Evolutionary conservation across 2,888 invertebrate genomes (phyloP), one percentile per base, ranked within the genome.

Genomic region (Azorinus chamasolen): DNA sequence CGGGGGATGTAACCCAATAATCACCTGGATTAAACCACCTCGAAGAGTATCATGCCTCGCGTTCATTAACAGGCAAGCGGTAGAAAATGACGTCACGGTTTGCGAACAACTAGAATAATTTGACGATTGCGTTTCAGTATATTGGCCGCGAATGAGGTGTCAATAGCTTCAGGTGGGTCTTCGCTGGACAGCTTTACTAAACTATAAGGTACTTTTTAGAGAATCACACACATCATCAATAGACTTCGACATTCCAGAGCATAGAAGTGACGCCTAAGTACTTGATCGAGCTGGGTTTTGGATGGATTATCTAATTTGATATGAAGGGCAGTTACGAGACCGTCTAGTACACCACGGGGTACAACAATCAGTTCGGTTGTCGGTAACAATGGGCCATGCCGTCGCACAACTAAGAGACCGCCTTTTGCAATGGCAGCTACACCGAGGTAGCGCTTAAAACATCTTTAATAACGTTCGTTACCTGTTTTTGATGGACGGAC

Each of bases 71-170:
- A 83, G 18, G 48, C 68, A 62, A 0, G 64, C 64, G 37, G 27
- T n/a, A n/a, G n/a, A n/a, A n/a, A n/a, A n/a, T n/a, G n/a, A n/a
- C n/a, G n/a, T n/a, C n/a, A n/a, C 10, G n/a, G 76, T 65, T 83
- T 72, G n/a, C 78, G 54, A 1, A 75, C n/a, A 2, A 74, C 68
- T 0, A 74, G 22, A 25, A 86, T 78, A 10, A 61, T n/a, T 50
- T 87, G 85, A 37, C 73, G 43, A 10, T 79, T 62, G 8, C 73
- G 79, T 55, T 71, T 79, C 2, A 84, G 27, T 8, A 88, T 70
- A 50, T 88, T 85, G 10, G 81, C 85, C 2, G 84, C 86, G 66
- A 84, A 87, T 16, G 70, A 59, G 3, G 72, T 43, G 10, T 83
- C 83, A 22, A 83, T 27, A 1, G 73, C 24, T 12, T 73, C 69